phyloP scores from a whole-genome alignment of 2,113 vertebrate genomes.

The Acinonyx jubatus region DNA sequence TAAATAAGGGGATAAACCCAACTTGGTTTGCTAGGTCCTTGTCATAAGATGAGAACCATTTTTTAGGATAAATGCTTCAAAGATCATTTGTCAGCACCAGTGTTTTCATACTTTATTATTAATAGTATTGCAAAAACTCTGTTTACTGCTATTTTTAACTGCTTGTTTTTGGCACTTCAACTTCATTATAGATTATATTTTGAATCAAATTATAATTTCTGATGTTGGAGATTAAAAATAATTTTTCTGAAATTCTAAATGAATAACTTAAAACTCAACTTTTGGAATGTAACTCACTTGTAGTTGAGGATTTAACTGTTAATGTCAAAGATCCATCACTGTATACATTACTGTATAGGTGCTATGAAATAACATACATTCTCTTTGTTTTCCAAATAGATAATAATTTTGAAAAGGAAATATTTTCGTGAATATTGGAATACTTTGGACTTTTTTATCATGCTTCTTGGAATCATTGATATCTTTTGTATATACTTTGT shows the following conservation, averaged over 20 bases:
- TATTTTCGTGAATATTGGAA: conserved; percentile 77
- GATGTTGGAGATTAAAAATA: neutral
- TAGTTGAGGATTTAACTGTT: neutral
- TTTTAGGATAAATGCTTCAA: neutral
- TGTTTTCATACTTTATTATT: neutral
- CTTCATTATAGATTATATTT: conserved; percentile 28
- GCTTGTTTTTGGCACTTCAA: neutral
- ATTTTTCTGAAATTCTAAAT: neutral
- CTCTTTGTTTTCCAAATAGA: conserved; percentile 64
- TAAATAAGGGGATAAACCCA: neutral
- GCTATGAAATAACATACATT: neutral
- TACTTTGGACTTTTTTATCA: conserved; percentile 62
- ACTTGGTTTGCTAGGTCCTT: neutral
- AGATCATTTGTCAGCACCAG: neutral
- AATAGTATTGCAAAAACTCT: neutral
- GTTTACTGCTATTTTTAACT: neutral
- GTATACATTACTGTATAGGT: neutral
- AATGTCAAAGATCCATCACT: neutral
- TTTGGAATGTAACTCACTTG: neutral
- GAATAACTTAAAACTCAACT: conserved; percentile 18
- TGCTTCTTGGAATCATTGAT: conserved; percentile 41
- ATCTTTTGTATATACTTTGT: conserved; percentile 62
- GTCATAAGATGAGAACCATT: neutral
- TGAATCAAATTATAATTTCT: neutral
- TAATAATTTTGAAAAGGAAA: conserved; percentile 69